Evolutionary conservation across 2,797 vertebrate species (phyloP).

Genomic region (Crypturellus tataupa): DNA sequence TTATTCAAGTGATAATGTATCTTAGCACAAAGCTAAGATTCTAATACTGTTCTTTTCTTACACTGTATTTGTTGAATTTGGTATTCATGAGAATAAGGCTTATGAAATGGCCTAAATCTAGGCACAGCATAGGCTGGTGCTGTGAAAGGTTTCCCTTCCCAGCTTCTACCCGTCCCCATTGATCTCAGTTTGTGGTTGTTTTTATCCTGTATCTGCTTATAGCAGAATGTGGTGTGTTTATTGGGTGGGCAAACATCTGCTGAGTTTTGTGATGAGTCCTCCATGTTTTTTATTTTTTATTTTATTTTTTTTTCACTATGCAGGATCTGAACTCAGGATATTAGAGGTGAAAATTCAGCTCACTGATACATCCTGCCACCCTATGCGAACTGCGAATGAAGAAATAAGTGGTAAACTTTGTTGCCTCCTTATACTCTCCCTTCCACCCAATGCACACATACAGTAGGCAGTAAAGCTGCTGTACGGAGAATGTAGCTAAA

Average conservation of each 20-base stretch:
- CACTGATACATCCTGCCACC: background rate
- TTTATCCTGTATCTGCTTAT: background rate
- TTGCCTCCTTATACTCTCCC: background rate
- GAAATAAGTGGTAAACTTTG: background rate
- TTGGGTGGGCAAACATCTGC: background rate
- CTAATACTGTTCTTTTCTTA: background rate
- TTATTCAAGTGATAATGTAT: slow-evolving; percentile 22
- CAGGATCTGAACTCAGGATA: background rate
- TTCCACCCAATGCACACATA: background rate
- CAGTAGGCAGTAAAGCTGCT: background rate
- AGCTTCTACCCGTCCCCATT: background rate
- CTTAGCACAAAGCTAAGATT: slow-evolving; percentile 4
- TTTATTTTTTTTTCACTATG: background rate
- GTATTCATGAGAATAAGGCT: slow-evolving; percentile 33
- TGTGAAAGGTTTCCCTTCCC: background rate
- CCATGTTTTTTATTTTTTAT: background rate
- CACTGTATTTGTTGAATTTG: slow-evolving; percentile 19
- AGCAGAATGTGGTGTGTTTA: background rate
- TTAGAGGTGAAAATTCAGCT: background rate
- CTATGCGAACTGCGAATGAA: accelerated
- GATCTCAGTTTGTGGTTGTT: slow-evolving; percentile 34
- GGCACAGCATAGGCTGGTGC: slow-evolving; percentile 21
- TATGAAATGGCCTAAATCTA: slow-evolving; percentile 22
- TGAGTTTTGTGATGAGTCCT: background rate
- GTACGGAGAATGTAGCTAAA: background rate